Evolutionary conservation across 2,113 vertebrate genomes (phyloP).

Genomic region (Etheostoma cragini): DNA sequence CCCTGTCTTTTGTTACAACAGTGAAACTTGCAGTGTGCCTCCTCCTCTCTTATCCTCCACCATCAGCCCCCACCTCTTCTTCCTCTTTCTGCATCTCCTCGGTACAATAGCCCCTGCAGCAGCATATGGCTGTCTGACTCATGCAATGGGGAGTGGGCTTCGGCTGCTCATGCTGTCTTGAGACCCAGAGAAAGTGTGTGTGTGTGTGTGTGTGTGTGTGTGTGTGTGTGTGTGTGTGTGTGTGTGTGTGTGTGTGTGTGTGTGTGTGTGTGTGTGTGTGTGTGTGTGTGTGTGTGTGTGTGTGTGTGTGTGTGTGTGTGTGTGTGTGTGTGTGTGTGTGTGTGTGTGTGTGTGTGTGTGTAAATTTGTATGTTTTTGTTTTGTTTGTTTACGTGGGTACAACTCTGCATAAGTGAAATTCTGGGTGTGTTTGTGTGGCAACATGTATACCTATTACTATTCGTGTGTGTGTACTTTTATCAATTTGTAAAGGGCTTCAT

Average conservation of each 20-base stretch:
- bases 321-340: not conserved
- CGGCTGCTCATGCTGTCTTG: constrained; percentile 47
- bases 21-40: constrained; percentile 57
- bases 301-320: no score
- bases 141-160: constrained; percentile 63
- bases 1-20: constrained; percentile 64
- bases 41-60: constrained; percentile 58
- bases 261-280: not conserved
- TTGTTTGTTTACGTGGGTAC: constrained; percentile 40
- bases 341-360: not conserved
- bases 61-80: constrained; percentile 42
- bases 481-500: constrained; percentile 5
- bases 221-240: constrained; percentile 8
- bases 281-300: no score
- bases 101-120: constrained; percentile 71
- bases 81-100: constrained; percentile 53
- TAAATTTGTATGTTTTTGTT: not conserved
- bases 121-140: constrained; percentile 75
- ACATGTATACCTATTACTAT: constrained; percentile 45
- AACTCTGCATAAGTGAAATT: constrained; percentile 50
- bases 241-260: constrained; percentile 3
- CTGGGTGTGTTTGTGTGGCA: constrained; percentile 57
- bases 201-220: constrained; percentile 5
- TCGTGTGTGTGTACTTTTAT: not conserved
- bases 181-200: constrained; percentile 43